These are phyloP conservation scores for Peromyscus melanophrys DNA, from an alignment of 2,797 vertebrate species.

Conservation along the genomic window DNA sequence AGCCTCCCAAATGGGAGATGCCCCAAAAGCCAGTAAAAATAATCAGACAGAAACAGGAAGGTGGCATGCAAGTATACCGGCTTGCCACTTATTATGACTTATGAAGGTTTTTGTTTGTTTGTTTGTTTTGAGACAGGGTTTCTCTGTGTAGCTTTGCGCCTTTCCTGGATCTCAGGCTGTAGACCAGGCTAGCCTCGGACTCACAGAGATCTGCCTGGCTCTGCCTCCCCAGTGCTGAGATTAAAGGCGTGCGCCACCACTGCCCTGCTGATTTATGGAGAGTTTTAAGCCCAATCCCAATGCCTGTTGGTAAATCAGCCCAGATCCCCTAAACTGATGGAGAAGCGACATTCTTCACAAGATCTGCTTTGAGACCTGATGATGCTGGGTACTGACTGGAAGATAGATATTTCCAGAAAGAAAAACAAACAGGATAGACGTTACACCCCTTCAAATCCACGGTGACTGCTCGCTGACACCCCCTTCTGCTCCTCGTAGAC, in stretches of 20 bases:
- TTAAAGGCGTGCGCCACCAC: no score
- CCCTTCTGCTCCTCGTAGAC: background rate
- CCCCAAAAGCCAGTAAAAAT: background rate
- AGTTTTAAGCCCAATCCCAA: background rate
- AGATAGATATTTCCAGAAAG: slow-evolving; percentile 49
- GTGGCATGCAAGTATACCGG: background rate
- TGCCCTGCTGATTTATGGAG: background rate
- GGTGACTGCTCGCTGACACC: background rate
- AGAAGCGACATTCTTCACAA: background rate
- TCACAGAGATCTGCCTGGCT: no score
- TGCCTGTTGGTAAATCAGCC: background rate
- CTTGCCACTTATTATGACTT: background rate
- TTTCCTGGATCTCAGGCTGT: no score
- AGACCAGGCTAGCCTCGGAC: no score
- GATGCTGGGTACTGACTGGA: background rate
- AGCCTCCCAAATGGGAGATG: background rate
- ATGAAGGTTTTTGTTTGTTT: no score
- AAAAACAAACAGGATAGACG: background rate
- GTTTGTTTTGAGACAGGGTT: no score
- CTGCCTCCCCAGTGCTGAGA: no score
- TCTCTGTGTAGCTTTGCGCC: no score
- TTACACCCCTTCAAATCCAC: background rate
- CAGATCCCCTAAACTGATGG: background rate
- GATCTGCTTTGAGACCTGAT: slow-evolving; percentile 47
- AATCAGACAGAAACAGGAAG: background rate